Evolutionary conservation across 2,888 invertebrate species (phyloP), one percentile per base, ranked within the genome.

Genomic region (Cyclophora punctaria): DNA sequence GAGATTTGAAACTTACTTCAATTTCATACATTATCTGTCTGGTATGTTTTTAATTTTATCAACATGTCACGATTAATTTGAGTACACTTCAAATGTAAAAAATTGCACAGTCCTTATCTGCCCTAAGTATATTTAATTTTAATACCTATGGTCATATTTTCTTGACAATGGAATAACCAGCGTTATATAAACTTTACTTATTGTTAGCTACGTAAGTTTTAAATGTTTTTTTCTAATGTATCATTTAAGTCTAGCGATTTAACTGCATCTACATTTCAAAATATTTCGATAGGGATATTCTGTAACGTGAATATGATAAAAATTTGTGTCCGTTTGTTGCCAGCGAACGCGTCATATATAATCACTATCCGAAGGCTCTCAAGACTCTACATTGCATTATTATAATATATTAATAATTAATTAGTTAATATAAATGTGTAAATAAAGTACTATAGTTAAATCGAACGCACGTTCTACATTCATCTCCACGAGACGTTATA

Each of bases 391-490:
- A 20, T 73, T 76, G 43, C 43, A 75, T 83, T 82, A 78, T 82
- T 83, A 82, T 69, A 73, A 79, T 80, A 79, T 80, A 73, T 73
- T 80, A 78, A 73, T 76, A 72, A 72, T 20, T 71, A 58, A 58
- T 57, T 62, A 58, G 59, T 53, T 60, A 58, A 56, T 78, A 77
- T 82, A 85, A 83, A 83, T 66, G 78, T 88, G 88, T 88, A 88
- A 88, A 88, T 88, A 88, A 87, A 84, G 81, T 85, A 81, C 83
- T 84, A 84, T 83, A 82, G 73, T 75, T 78, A 78, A 59, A 70
- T 72, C 80, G 69, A 83, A 78, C 78, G 76, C 76, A 74, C 75
- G 71, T 72, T 5, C 75, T 78, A 75, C 76, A 71, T 72, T 71
- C 67, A 73, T 75, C 64, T 75, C 66, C 71, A 70, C 73, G 75